Evolutionary conservation across 37 sponge, comb jelly and placozoan genomes (phyloP).

Genomic region (Halichondria panicea): DNA sequence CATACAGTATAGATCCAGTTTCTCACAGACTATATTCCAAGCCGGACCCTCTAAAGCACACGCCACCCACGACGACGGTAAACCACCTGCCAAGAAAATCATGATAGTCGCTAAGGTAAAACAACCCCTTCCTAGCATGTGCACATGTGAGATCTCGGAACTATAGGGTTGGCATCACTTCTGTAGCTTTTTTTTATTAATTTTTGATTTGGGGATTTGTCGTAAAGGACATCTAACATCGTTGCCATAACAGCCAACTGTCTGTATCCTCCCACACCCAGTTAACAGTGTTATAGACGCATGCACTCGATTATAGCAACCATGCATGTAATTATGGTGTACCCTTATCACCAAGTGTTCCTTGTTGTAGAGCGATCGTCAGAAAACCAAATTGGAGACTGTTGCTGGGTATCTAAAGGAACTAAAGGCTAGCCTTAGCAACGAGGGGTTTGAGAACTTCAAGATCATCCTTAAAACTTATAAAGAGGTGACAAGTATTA

Average conservation of each 20-base stretch:
- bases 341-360: neutral
- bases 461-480: conserved; percentile 35
- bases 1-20: neutral
- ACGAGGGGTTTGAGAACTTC: conserved; percentile 38
- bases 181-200: too few relatives aligned
- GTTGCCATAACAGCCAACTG: neutral
- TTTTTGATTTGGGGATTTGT: too few relatives aligned
- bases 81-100: conserved; percentile 12
- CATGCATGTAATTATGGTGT: neutral
- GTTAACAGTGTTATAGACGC: too few relatives aligned
- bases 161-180: too few relatives aligned
- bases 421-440: conserved; percentile 44
- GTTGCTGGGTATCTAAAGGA: conserved; percentile 37
- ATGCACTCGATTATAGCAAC: neutral
- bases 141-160: neutral
- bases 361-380: conserved; percentile 5
- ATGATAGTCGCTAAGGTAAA: conserved; percentile 6
- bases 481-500: conserved; percentile 28
- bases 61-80: neutral
- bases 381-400: conserved; percentile 16
- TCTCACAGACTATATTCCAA: conserved; percentile 5
- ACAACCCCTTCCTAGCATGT: neutral
- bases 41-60: neutral
- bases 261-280: neutral
- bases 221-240: too few relatives aligned